These are phyloP conservation scores for Scolopax rusticola DNA, from an alignment of 2,797 vertebrate species.

Conservation along the genomic window DNA sequence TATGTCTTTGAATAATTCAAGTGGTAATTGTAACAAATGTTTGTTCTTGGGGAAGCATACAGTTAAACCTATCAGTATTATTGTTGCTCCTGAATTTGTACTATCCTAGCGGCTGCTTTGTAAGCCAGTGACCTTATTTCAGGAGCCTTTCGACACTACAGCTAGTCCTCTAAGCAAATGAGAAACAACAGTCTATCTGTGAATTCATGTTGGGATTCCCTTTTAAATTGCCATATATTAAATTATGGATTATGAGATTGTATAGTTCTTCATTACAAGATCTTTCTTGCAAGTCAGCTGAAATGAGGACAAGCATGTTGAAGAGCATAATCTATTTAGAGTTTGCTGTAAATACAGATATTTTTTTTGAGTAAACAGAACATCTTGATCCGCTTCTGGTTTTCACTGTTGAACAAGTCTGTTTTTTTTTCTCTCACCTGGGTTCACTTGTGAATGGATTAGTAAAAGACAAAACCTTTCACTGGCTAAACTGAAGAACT, in stretches of 20 bases:
- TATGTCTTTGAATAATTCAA: constrained; percentile 63
- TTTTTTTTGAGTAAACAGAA: neutral
- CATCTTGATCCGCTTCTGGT: neutral
- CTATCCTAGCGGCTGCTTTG: neutral
- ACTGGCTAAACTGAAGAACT: neutral
- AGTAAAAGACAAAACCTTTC: neutral
- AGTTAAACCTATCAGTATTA: fast-evolving
- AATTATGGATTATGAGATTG: neutral
- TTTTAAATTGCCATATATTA: neutral
- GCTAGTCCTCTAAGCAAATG: neutral
- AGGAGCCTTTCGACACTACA: neutral
- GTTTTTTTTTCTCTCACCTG: neutral
- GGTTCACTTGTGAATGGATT: neutral
- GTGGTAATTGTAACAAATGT: neutral
- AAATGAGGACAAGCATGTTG: neutral
- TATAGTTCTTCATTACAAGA: neutral
- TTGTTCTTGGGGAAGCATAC: neutral
- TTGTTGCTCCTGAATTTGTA: neutral
- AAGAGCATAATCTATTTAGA: neutral
- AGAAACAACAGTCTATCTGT: neutral
- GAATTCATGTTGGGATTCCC: neutral
- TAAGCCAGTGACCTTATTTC: neutral
- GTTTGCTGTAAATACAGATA: neutral
- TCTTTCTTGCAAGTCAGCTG: neutral
- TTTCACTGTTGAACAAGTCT: neutral